Conservation (phyloP, 2,888 invertebrate genomes). For the Andrena marginata region DNA sequence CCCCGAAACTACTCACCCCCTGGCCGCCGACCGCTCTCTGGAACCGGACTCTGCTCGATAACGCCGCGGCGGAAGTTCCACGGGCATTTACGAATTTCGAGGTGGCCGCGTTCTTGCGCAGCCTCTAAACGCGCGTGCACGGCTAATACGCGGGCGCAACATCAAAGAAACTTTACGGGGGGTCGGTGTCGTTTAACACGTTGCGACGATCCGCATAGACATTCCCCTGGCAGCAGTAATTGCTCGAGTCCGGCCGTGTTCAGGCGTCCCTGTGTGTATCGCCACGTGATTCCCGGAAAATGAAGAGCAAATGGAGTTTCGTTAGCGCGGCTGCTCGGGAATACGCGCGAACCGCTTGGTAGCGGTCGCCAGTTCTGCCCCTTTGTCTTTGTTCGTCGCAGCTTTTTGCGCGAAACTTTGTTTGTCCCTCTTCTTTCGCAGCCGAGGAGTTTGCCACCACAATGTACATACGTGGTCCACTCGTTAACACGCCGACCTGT, state of each 20-base stretch:
- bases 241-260: constrained; percentile 62
- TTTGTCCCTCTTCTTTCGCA: not conserved
- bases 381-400: constrained; percentile 7
- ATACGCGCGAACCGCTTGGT: constrained; percentile 18
- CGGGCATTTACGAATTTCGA: constrained; percentile 60
- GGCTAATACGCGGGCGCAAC: constrained; percentile 48
- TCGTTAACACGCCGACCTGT: too few species aligned
- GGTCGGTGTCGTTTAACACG: constrained; percentile 69
- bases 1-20: constrained; percentile 27
- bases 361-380: constrained; percentile 30
- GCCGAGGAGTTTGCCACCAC: not conserved
- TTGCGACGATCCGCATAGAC: constrained; percentile 61
- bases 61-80: constrained; percentile 49
- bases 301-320: constrained; percentile 63
- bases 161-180: constrained; percentile 71
- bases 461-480: too few species aligned
- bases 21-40: too few species aligned
- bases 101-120: constrained; percentile 51
- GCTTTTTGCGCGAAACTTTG: constrained; percentile 1
- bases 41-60: constrained; percentile 31
- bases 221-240: constrained; percentile 58
- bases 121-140: constrained; percentile 29
- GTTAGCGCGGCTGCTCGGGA: constrained; percentile 33
- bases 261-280: constrained; percentile 45
- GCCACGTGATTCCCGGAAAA: constrained; percentile 46